These are phyloP conservation scores for Crematogaster levior DNA, from an alignment of 2,888 invertebrate genomes.

Conservation along the genomic window DNA sequence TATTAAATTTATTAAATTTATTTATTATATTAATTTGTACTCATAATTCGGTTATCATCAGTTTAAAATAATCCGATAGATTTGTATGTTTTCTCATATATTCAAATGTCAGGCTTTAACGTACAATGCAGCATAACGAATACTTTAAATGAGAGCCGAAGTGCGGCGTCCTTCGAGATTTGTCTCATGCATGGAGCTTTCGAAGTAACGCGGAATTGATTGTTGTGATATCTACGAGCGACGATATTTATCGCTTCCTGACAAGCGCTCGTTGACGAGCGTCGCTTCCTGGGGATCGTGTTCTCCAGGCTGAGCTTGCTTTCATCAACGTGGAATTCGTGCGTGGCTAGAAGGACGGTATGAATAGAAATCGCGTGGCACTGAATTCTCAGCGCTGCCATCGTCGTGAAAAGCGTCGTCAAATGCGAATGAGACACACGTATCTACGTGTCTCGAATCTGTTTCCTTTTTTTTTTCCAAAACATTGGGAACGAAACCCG, in stretches of 20 bases:
- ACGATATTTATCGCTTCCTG: slow-evolving; percentile 43
- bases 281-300: slow-evolving; percentile 13
- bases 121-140: neutral
- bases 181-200: neutral
- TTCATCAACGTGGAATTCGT: slow-evolving; percentile 22
- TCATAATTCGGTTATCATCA: neutral
- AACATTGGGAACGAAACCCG: neutral
- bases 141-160: neutral
- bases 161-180: neutral
- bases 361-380: slow-evolving; percentile 36
- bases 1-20: too few relatives aligned
- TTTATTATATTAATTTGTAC: neutral
- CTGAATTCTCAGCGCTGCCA: neutral
- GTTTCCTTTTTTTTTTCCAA: slow-evolving; percentile 31
- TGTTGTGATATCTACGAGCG: slow-evolving; percentile 45
- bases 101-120: neutral
- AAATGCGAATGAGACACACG: slow-evolving; percentile 13
- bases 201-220: slow-evolving; percentile 35
- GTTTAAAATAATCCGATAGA: neutral
- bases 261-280: slow-evolving; percentile 41
- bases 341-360: neutral
- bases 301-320: slow-evolving; percentile 19
- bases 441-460: slow-evolving; percentile 16
- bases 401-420: slow-evolving; percentile 13
- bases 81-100: neutral